A percentile compares a stretch with the other conserved stretches of the same genome.
phyloP scores from a whole-genome alignment of 2,113 vertebrate species.

The Motacilla alba region DNA sequence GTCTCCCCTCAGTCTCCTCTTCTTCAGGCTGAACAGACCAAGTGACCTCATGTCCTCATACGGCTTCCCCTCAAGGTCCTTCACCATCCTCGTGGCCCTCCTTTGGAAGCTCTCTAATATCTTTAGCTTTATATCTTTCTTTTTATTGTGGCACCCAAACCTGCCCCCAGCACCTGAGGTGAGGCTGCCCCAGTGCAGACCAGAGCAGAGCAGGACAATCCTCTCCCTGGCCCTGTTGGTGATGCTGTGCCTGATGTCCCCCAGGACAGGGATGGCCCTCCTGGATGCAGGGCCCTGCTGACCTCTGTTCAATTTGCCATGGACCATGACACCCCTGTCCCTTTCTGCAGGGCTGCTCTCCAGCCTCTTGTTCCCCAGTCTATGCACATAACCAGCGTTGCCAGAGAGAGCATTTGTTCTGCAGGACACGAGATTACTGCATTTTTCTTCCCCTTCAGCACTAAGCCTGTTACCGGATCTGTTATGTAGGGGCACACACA shows the following conservation, averaged over 20 bases:
- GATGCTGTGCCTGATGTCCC: fast-evolving
- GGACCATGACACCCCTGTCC: fast-evolving
- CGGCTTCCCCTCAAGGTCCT: background rate
- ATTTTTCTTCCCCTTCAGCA: background rate
- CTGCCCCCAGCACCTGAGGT: fast-evolving
- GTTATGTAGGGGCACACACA: background rate
- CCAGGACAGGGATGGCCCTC: background rate
- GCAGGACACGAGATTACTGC: background rate
- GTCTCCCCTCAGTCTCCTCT: background rate
- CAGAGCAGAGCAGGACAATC: background rate
- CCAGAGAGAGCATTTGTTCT: background rate
- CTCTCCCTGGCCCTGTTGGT: fast-evolving
- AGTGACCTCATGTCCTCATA: background rate
- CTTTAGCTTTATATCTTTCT: background rate
- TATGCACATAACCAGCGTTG: background rate
- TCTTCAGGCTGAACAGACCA: background rate
- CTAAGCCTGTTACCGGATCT: background rate
- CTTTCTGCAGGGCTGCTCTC: fast-evolving
- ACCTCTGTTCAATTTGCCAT: fast-evolving
- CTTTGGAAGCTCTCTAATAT: background rate
- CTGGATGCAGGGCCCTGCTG: background rate
- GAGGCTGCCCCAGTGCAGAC: fast-evolving
- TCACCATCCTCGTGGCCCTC: background rate
- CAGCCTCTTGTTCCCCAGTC: fast-evolving
- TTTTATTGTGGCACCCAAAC: background rate